Base-by-base conservation (phyloP, 2,888 invertebrate species). In the Celastrina argiolus region DNA sequence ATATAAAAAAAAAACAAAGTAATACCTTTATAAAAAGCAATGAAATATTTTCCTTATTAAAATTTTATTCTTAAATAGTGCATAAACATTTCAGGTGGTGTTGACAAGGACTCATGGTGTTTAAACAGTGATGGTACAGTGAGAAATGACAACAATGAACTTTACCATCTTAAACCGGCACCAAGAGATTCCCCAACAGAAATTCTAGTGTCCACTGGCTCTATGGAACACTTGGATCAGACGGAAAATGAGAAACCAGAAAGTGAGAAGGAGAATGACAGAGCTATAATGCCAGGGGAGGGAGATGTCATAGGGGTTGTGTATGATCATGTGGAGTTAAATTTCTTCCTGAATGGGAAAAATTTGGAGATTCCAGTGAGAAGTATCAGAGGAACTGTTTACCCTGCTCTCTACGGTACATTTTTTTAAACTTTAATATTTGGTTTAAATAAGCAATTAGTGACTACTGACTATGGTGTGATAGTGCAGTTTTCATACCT, bases 261-360 rank as follows among this genome's bases (percentile, higher is more conserved):
- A 68, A 81, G 76, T 71, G 85, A 88, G 16, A 81, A 74, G 31
- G 69, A 42, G 1, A 74, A 71, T 42, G 72, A 74, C 1, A 79
- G 75, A 36, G 71, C 87, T 56, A 86, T 80, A 74, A 93, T 94
- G 78, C 95, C 96, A 2, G 95, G 96, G 77, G 99, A 99, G 88
- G 98, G 99, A 31, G 99, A 99, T 82, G 94, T 97, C 66, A 93
- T 99, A 76, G 99, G 99, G 28, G 92, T 99, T 41, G 95, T 97
- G 0, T 99, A 97, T 83, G 99, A 99, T 83, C 99, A 99, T 83
- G 95, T 98, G 68, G 97, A 99, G 79, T 88, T 99, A 68, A 98
- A 97, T 83, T 98, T 99, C 91, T 98, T 94, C 84, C 89, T 98
- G 51, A 99, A 99, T 88, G 99, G 99, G 2, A 95, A 95, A 79